Conservation (phyloP, 2,888 invertebrate species). For the Callinectes sapidus region DNA sequence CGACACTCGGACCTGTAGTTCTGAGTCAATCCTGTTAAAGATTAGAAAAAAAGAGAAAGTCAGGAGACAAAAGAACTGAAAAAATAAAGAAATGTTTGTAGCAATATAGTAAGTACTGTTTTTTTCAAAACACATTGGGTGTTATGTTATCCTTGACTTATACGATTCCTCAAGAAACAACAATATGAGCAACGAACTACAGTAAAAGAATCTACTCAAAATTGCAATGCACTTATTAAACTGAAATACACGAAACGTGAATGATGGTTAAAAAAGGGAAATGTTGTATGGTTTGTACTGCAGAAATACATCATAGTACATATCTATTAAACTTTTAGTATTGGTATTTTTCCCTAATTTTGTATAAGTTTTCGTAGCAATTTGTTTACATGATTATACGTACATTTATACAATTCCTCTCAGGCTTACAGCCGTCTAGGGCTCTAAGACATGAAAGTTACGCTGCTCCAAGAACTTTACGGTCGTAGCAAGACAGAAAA, state of each 20-base stretch:
- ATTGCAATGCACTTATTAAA: background rate
- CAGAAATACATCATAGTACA: background rate
- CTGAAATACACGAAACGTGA: background rate
- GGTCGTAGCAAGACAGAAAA: too few species aligned
- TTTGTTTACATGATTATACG: background rate
- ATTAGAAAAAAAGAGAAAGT: background rate
- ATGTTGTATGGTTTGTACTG: background rate
- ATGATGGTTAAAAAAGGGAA: background rate
- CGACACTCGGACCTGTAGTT: slow-evolving; percentile 90
- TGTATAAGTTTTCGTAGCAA: background rate
- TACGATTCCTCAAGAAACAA: background rate
- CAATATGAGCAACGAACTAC: background rate
- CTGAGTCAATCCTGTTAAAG: slow-evolving; percentile 86
- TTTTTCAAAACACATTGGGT: background rate
- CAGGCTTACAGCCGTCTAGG: background rate
- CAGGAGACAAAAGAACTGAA: background rate
- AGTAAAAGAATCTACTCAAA: too few species aligned
- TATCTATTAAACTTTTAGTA: background rate
- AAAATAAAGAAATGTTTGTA: background rate
- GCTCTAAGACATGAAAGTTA: background rate
- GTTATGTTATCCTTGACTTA: background rate
- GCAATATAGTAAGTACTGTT: background rate
- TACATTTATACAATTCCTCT: background rate
- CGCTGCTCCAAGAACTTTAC: too few species aligned
- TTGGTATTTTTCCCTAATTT: background rate